These are phyloP conservation scores for Chrysotoxum bicinctum DNA, from an alignment of 2,888 invertebrate genomes.

Conservation along the genomic window DNA sequence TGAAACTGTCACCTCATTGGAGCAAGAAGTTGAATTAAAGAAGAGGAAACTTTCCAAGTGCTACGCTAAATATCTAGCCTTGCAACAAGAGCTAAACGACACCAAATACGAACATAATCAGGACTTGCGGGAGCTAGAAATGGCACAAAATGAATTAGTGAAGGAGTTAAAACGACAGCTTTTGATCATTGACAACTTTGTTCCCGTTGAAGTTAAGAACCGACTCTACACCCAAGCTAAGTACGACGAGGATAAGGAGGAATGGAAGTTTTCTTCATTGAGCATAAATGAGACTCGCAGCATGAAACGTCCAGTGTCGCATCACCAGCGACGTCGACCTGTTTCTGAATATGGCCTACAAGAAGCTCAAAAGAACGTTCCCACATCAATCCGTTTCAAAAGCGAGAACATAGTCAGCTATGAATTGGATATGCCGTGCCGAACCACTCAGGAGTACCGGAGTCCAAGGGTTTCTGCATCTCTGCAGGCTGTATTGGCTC, in stretches of 20 bases:
- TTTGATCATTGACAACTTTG: conserved; percentile 94
- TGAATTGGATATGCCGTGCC: conserved; percentile 81
- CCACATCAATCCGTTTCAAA: conserved; percentile 78
- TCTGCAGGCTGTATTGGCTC: conserved; percentile 81
- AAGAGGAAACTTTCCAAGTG: conserved; percentile 95
- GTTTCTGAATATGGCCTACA: conserved; percentile 84
- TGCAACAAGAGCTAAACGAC: conserved; percentile 90
- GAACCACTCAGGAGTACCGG: conserved; percentile 81
- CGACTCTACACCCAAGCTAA: conserved; percentile 88
- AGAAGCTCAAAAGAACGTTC: conserved; percentile 78
- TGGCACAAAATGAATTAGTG: conserved; percentile 94
- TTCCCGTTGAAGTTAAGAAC: conserved; percentile 90
- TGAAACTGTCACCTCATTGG: conserved; percentile 94
- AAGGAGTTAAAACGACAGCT: conserved; percentile 94
- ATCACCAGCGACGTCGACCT: conserved; percentile 85
- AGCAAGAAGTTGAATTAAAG: conserved; percentile 98
- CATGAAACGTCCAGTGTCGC: conserved; percentile 85
- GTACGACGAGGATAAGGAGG: conserved; percentile 92
- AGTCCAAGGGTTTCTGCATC: conserved; percentile 81
- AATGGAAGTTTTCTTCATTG: conserved; percentile 84
- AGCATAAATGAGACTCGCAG: conserved; percentile 82
- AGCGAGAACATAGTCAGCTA: conserved; percentile 81
- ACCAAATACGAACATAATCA: conserved; percentile 93
- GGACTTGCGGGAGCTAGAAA: conserved; percentile 95
- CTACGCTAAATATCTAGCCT: conserved; percentile 88